Conservation (phyloP, 2,113 vertebrate genomes). For the Oryctolagus cuniculus region mOryCun1.1 NC_091432.1:168131501-168132000, state of each 20-base stretch:
- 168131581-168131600: background rate
- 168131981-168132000: conserved; percentile 8
- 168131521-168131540: background rate
- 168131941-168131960: background rate
- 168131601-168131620: background rate
- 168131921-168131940: background rate
- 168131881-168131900: background rate
- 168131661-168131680: background rate
- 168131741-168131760: conserved; percentile 38
- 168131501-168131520: background rate
- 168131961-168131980: background rate
- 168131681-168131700: background rate
- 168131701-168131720: conserved; percentile 39
- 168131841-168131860: background rate
- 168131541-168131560: background rate
- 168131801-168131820: background rate
- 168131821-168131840: conserved; percentile 48
- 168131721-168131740: conserved; percentile 66
- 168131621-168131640: background rate
- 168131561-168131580: background rate
- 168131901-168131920: background rate
- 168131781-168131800: conserved; percentile 3
- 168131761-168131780: background rate
- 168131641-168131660: background rate
- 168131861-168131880: background rate